Evolutionary conservation across 2,888 invertebrate species (phyloP), one percentile per base, ranked within the genome.

Genomic region (Lingula anatina): DNA sequence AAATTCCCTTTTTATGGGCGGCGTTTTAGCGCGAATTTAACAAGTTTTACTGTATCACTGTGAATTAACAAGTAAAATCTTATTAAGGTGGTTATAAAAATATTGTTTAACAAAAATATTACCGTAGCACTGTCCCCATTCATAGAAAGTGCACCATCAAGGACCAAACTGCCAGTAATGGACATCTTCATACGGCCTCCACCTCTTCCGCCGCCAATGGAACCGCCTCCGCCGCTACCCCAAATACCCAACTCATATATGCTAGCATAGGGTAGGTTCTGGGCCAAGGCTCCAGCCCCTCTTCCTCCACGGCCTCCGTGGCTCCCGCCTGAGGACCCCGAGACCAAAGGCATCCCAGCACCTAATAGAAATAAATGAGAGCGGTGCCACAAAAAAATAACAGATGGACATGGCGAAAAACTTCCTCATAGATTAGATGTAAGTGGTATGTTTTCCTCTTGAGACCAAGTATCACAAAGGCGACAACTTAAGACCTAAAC

Each of bases 161-260:
- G 49, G 5, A 26, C 41, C 5, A 63, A 52, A 3, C 15, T 37
- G 7, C 50, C 46, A 2, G 44, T 39, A 2, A 55, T 45, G 12
- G 56, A 44, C 20, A 60, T 31, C 28, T 54, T 48, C 1, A 61
- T 47, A 18, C 38, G 43, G 12, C 66, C 66, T 12, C 64, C 65
- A 18, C 66, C 66, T n/a, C 60, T 49, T 1, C 66, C 65, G 2
- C 65, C 63, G 35, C 47, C 5, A 21, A 5, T 18, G 18, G 53
- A 26, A 12, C 54, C 54, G 5, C 65, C 66, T 2, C 66, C 66
- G 4, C 65, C 66, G 36, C 61, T 61, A 0, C 66, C 66, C 62
- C 58, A 62, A 5, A 53, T 56, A 39, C 58, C 55, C 23, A 51
- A 44, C 0, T 44, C 47, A 41, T 48, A 64, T 45, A 64, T 61